These are phyloP conservation scores for Gallinago undulata DNA, from an alignment of 2,113 vertebrate species.

Conservation along the genomic window DNA sequence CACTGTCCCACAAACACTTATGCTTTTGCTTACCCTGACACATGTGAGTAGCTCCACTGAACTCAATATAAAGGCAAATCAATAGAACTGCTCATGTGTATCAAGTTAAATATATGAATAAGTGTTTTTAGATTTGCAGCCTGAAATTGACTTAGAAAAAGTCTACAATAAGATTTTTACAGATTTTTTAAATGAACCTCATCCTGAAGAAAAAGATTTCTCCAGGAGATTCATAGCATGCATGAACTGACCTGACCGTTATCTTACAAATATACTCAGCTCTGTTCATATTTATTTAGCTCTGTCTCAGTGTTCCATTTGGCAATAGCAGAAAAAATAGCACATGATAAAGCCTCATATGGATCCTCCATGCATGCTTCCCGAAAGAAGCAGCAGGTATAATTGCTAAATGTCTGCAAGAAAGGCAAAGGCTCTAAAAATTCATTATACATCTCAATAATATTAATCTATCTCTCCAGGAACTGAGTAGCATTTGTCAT, in stretches of 20 bases:
- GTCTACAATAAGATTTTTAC: neutral
- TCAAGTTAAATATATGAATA: constrained; percentile 19
- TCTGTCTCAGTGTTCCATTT: neutral
- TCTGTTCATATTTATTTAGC: neutral
- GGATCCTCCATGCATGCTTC: neutral
- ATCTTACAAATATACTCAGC: neutral
- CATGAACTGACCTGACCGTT: neutral
- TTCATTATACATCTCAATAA: neutral
- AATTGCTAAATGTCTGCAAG: neutral
- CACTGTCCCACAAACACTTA: constrained; percentile 34
- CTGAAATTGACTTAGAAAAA: neutral
- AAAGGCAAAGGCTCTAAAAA: neutral
- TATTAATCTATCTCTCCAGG: neutral
- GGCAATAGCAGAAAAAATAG: neutral
- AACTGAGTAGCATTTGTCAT: neutral
- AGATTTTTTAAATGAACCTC: neutral
- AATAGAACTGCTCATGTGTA: constrained; percentile 38
- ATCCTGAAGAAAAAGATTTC: neutral
- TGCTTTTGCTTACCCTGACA: constrained; percentile 37
- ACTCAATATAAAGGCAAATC: constrained; percentile 29
- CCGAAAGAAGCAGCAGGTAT: neutral
- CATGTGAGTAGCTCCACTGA: constrained; percentile 42
- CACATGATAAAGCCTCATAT: neutral
- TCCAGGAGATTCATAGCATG: neutral
- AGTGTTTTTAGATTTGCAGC: neutral